Conservation (phyloP, 2,888 invertebrate genomes). For the Torymus tubicola region DNA sequence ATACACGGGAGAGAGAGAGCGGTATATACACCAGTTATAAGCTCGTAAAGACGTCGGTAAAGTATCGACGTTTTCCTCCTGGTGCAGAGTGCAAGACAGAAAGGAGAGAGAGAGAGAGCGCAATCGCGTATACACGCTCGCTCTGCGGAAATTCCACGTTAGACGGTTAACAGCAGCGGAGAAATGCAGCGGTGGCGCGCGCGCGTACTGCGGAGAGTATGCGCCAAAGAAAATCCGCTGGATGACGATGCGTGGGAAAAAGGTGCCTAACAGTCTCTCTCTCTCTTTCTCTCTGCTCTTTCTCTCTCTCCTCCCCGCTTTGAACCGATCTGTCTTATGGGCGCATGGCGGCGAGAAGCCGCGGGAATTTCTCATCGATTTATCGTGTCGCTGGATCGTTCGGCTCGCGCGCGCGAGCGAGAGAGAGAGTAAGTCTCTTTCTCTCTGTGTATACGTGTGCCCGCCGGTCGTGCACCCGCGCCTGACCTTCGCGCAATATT, state of each 20-base stretch:
- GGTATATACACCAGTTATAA: slow-evolving; percentile 33
- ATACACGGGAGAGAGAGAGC: background rate
- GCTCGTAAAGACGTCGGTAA: slow-evolving; percentile 49
- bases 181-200: background rate
- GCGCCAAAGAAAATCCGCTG: slow-evolving; percentile 50
- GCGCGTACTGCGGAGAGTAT: background rate
- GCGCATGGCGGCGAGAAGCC: background rate
- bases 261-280: slow-evolving; percentile 12
- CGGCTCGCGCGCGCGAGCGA: background rate
- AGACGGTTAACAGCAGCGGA: slow-evolving; percentile 21
- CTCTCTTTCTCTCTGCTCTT: background rate
- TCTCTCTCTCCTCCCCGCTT: background rate
- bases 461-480: slow-evolving; percentile 18
- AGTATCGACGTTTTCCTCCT: slow-evolving; percentile 36
- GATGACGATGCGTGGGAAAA: slow-evolving; percentile 58
- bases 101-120: background rate
- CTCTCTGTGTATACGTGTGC: too few species aligned
- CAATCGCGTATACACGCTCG: too few species aligned
- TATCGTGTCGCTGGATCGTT: slow-evolving; percentile 52
- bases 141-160: slow-evolving; percentile 35
- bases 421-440: too few species aligned
- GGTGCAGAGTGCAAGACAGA: background rate
- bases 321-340: slow-evolving; percentile 41
- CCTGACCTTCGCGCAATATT: background rate
- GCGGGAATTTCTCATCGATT: slow-evolving; percentile 55